Base-by-base conservation (phyloP, 2,888 invertebrate genomes). In the Leucoptera coffeella region DNA sequence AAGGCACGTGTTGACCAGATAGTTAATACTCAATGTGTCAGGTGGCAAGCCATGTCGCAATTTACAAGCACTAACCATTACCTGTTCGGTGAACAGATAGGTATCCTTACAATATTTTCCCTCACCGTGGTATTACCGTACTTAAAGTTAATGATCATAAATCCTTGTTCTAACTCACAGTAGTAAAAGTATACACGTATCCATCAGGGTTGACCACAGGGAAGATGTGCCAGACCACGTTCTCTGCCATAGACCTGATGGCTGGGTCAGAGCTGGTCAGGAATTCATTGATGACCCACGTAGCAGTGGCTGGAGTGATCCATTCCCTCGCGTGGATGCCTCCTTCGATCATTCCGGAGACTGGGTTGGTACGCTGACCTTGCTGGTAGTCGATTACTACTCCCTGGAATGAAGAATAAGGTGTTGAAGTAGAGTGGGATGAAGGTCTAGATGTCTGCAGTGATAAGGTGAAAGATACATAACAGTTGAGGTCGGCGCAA, bases 261-360 rank as follows among this genome's bases (percentile, higher is more conserved):
- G 13, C 23, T 13, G 8, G 4, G 10, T 23, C 23, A 13, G 8
- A 2, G 4, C 13, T 23, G 24, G 62, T 65, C 22, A 75, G 35
- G 7, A 78, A 39, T 34, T 75, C 55, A 31, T 74, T 60, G 15
- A 71, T 34, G 4, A 77, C 48, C 32, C 60, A 77, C 2, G 74
- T 62, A 0, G 67, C 56, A 1, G 73, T 59, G 0, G 77, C 75
- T 0, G 76, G 61, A 0, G 67, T 50, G 17, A 77, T 74, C 77
- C 77, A 85, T 52, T 85, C 84, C 21, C 83, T 62, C 1, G 78
- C 79, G 41, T 80, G 80, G 35, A 78, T 78, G 14, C 58, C 60
- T 15, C 46, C 36, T 31, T 36, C 36, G 3, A 36, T 22, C 5
- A 35, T 32, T 8, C 77, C 74, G 11, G 65, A 69, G 1, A 58